phyloP scores from a whole-genome alignment of 1,140 invertebrate genomes.

The Plodia interpunctella region DNA sequence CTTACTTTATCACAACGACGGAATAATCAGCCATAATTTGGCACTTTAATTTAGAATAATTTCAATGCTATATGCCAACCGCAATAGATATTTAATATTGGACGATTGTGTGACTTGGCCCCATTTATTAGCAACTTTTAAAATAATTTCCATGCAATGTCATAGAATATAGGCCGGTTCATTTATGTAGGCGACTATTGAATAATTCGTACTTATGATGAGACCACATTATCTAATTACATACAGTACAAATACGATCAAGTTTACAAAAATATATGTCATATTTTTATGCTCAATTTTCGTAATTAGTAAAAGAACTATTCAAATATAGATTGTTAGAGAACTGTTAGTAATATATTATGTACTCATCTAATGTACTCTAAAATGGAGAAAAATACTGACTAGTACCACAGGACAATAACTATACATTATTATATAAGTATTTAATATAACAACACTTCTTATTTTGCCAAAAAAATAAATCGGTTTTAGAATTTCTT shows the following conservation, averaged over 20 bases:
- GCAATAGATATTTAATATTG: not conserved
- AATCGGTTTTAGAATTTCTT: slow-evolving; percentile 9
- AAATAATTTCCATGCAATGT: too few species aligned
- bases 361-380: slow-evolving; percentile 16
- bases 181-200: not conserved
- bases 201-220: too few species aligned
- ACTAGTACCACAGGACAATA: slow-evolving; percentile 53
- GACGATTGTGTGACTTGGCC: not conserved
- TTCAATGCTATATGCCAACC: not conserved
- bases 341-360: not conserved
- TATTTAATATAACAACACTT: slow-evolving; percentile 1
- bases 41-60: not conserved
- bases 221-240: too few species aligned
- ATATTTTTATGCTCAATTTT: not conserved
- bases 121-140: not conserved
- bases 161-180: not conserved
- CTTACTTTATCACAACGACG: not conserved
- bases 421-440: slow-evolving; percentile 11
- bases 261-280: not conserved
- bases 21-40: slow-evolving; percentile 6
- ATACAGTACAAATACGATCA: not conserved
- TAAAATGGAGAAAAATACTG: slow-evolving; percentile 30
- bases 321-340: not conserved
- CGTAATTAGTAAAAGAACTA: not conserved
- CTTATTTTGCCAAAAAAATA: not conserved